Percentiles rank a stretch among this genome's conserved stretches.
phyloP scores from a whole-genome alignment of 1,140 invertebrate genomes.

The Trypoxylus dichotomus region DNA sequence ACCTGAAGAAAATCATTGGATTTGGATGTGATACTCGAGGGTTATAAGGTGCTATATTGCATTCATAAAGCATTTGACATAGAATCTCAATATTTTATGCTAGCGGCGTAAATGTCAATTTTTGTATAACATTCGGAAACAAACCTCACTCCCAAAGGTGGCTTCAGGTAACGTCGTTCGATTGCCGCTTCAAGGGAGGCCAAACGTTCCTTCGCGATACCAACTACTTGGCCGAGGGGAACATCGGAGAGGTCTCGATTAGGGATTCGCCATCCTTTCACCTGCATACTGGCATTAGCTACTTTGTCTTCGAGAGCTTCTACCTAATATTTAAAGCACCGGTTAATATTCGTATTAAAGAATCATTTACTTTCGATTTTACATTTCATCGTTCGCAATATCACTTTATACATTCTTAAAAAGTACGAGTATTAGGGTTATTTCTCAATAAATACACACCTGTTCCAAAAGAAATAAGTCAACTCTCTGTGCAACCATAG shows the following conservation, averaged over 20 bases:
- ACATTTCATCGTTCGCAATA: too few relatives aligned
- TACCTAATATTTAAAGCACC: constrained; percentile 55
- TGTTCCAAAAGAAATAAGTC: constrained; percentile 83
- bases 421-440: background rate
- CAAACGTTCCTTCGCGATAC: constrained; percentile 75
- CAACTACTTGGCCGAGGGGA: constrained; percentile 64
- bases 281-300: constrained; percentile 89
- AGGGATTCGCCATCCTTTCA: constrained; percentile 86
- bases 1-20: too few relatives aligned
- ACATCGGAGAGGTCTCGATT: constrained; percentile 60
- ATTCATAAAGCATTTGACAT: too few relatives aligned
- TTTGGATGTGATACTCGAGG: too few relatives aligned
- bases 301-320: constrained; percentile 92
- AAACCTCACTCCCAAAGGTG: constrained; percentile 80
- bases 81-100: too few relatives aligned
- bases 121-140: background rate
- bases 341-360: background rate
- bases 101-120: background rate
- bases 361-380: too few relatives aligned
- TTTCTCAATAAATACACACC: constrained; percentile 38
- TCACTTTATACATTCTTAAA: background rate
- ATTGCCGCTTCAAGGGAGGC: constrained; percentile 85
- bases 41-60: too few relatives aligned
- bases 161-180: constrained; percentile 90
- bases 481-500: constrained; percentile 72